Base-by-base conservation (phyloP, 2,113 vertebrate genomes). In the Lonchura striata region DNA sequence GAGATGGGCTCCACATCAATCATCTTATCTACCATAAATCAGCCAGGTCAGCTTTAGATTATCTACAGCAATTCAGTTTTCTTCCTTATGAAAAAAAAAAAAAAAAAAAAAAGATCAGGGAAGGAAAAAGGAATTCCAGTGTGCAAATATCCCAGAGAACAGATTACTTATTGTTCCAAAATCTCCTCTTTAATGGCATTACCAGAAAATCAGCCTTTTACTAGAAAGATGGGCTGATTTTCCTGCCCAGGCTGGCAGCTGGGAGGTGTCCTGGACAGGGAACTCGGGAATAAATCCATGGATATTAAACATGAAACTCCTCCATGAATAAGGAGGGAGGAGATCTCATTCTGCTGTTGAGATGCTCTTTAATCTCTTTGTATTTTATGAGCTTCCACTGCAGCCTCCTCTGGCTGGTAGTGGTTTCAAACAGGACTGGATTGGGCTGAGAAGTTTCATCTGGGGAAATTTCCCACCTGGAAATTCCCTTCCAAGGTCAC, bases 211-310 rank as follows among this genome's bases (percentile, higher is more conserved):
- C 85, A 53, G 66, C 52, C 15, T 1, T 92, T 80, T 69, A 16
- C 17, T 53, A 94, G 90, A 96, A 96, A 35, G 96, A 93, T 95
- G 94, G 88, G 96, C 95, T 97, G 95, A 82, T 87, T 68, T 47
- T 76, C 35, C 59, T 92, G 88, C 90, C 92, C 85, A 46, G 66
- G 79, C 85, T 96, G 96, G 94, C 90, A 95, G 95, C 4, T 78
- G 88, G 49, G 96, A 96, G 94, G 79, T 93, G 92, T 94, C 85
- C 85, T 37, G 88, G 90, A 87, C 75, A 53, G 88, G 79, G 74
- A 84, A 63, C 61, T 64, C 0, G 4, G 82, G 90, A 57, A 74
- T 86, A 70, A 88, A 94, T 88, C 31, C 85, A 25, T 5, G 52
- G 53, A 10, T 10, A 44, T 50, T 80, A 46, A 70, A 88, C 59